Evolutionary conservation across 2,797 vertebrate genomes (phyloP), one percentile per base, ranked within the genome.

Genomic region (Carcharodon carcharias): DNA sequence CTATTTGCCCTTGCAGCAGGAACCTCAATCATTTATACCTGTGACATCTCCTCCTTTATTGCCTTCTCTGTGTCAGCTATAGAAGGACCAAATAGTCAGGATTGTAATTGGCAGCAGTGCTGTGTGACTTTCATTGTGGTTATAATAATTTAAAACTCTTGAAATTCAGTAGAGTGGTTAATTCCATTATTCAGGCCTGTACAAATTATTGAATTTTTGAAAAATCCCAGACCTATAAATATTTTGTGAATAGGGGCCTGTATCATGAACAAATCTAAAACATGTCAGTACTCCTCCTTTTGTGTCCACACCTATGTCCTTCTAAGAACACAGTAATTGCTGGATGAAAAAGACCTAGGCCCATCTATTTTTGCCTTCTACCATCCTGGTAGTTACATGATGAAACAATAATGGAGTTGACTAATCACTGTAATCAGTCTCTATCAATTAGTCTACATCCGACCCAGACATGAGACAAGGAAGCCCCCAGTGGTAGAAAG

Each of bases 141-240:
- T 93, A 14, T 65, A 12, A n/a, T 92, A n/a, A 92, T 63, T 65
- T 65, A 63, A 92, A 93, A 61, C n/a, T 50, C 92, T 94, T 94
- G 63, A 67, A 94, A 23, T 40, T 40, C 63, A 94, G 45, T 67
- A 67, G n/a, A 11, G 6, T 61, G 56, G 23, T 26, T 14, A 89
- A 89, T 89, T 28, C 54, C 8, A 7, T 88, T 58, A 56, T 31
- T 88, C 50, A 56, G 31, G n/a, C 21, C 91, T 40, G 31, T 65
- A 2, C 31, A 93, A 67, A 18, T 65, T 18, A 40, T 18, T 94
- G n/a, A 45, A 94, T 67, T 67, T 94, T 94, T 67, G 92, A 40
- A 94, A 94, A 69, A 56, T 58, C 61, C 54, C 54, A 50, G 45
- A 31, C 35, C 87, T 18, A 28, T 35, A 58, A 61, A 91, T 56